A percentile compares a stretch with the other conserved stretches of the same genome.
These are phyloP conservation scores for Galerucella calmariensis DNA, from an alignment of 2,888 invertebrate species.

Conservation along the genomic window DNA sequence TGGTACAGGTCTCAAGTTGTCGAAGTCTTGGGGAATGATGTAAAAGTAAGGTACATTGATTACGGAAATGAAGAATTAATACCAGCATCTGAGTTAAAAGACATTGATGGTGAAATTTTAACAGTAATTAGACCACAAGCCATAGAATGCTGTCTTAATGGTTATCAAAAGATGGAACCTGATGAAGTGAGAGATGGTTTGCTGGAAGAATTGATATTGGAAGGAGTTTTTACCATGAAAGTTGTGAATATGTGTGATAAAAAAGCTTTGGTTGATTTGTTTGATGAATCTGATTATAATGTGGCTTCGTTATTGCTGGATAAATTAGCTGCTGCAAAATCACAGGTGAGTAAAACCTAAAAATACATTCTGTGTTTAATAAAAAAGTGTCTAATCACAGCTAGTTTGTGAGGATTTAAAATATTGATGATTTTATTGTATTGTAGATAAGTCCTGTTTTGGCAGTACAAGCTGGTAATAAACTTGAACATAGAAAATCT, in stretches of 20 bases:
- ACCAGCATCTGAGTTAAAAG: slow-evolving; percentile 69
- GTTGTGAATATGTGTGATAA: slow-evolving; percentile 69
- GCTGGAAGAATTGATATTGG: slow-evolving; percentile 77
- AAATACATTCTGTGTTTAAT: no score
- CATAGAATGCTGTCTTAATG: slow-evolving; percentile 80
- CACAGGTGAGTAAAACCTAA: slow-evolving; percentile 53
- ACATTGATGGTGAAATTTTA: slow-evolving; percentile 74
- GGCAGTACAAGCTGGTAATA: slow-evolving; percentile 59
- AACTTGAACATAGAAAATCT: slow-evolving; percentile 56
- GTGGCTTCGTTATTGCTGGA: slow-evolving; percentile 62
- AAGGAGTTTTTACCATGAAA: slow-evolving; percentile 68
- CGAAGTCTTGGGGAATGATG: slow-evolving; percentile 58
- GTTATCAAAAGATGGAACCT: slow-evolving; percentile 69
- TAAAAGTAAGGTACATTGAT: slow-evolving; percentile 88
- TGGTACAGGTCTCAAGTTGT: slow-evolving; percentile 92
- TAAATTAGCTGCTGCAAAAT: slow-evolving; percentile 58
- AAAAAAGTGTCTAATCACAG: no score
- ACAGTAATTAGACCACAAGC: slow-evolving; percentile 77
- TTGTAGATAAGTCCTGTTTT: slow-evolving; percentile 57
- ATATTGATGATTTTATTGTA: not conserved
- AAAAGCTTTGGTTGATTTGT: slow-evolving; percentile 72
- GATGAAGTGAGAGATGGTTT: slow-evolving; percentile 70
- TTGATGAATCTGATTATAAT: slow-evolving; percentile 66
- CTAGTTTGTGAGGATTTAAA: no score
- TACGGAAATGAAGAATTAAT: slow-evolving; percentile 94